These are phyloP conservation scores for Xanthorhoe designata DNA, from an alignment of 2,888 invertebrate genomes.

Conservation along the genomic window DNA sequence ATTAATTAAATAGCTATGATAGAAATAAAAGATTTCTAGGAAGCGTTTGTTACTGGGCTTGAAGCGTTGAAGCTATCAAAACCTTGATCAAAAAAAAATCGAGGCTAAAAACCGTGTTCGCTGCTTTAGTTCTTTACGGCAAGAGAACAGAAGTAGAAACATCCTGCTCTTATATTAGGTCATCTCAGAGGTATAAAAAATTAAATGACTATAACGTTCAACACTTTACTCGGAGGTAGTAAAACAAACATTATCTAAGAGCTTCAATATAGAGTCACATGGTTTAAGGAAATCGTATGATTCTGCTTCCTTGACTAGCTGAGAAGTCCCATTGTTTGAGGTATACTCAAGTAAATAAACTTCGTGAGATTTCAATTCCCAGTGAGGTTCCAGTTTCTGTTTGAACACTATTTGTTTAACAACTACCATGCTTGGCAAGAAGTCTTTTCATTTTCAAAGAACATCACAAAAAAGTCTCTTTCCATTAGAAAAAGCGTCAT, in stretches of 20 bases:
- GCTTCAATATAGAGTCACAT: not conserved
- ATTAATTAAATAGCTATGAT: too few species aligned
- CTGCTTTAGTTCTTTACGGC: too few species aligned
- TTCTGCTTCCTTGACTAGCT: not conserved
- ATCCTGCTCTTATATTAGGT: too few species aligned
- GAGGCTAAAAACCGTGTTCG: not conserved
- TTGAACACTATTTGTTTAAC: slow-evolving; percentile 6
- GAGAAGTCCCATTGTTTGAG: not conserved
- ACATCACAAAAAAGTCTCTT: not conserved
- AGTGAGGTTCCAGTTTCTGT: not conserved
- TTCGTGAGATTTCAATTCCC: slow-evolving; percentile 19
- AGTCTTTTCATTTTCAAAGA: slow-evolving; percentile 9
- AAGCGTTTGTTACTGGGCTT: too few species aligned
- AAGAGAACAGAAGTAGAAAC: too few species aligned
- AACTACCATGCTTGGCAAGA: not conserved
- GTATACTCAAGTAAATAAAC: slow-evolving; percentile 3
- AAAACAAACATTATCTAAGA: too few species aligned
- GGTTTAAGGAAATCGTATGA: not conserved
- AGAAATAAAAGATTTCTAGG: too few species aligned
- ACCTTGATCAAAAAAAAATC: not conserved
- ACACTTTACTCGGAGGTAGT: too few species aligned
- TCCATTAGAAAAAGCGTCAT: too few species aligned
- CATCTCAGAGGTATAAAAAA: too few species aligned
- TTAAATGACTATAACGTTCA: too few species aligned
- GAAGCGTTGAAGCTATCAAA: too few species aligned